A percentile compares a stretch with the other conserved stretches of the same genome.
phyloP scores from a whole-genome alignment of 2,113 vertebrate species.

The Hiodon alosoides region DNA sequence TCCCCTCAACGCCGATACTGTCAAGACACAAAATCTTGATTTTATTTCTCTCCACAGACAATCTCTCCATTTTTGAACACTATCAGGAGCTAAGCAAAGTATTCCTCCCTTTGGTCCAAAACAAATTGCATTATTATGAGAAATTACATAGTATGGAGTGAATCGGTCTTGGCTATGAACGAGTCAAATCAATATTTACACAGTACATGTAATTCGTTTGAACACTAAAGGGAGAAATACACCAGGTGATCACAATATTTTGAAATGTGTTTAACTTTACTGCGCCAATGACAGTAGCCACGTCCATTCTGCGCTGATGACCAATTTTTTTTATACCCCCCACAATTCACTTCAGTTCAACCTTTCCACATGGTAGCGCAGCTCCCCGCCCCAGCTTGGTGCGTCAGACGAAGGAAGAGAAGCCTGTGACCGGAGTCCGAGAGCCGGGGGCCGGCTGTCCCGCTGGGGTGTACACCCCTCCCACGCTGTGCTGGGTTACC shows the following conservation, averaged over 20 bases:
- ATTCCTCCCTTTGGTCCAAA: conserved; percentile 6
- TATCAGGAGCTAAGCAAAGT: background rate
- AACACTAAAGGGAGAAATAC: background rate
- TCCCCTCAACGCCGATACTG: too few species aligned
- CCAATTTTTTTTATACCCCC: conserved; percentile 26
- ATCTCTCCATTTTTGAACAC: background rate
- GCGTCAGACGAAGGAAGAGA: conserved; percentile 92
- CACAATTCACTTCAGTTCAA: conserved; percentile 35
- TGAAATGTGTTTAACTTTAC: background rate
- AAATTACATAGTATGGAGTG: background rate
- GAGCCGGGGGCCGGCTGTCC: conserved; percentile 77
- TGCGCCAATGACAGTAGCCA: background rate
- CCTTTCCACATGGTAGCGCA: conserved; percentile 21
- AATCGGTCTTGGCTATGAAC: background rate
- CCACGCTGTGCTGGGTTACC: conserved; percentile 89
- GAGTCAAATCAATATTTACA: background rate
- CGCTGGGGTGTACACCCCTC: conserved; percentile 80
- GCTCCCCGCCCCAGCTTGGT: background rate
- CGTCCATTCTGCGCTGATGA: conserved; percentile 2
- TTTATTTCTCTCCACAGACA: background rate
- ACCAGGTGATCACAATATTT: background rate
- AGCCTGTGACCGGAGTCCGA: conserved; percentile 88
- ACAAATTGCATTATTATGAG: background rate
- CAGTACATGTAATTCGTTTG: background rate
- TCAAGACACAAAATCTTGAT: too few species aligned